Base-by-base conservation (phyloP, 2,113 vertebrate genomes). In the Pangasianodon hypophthalmus region DNA sequence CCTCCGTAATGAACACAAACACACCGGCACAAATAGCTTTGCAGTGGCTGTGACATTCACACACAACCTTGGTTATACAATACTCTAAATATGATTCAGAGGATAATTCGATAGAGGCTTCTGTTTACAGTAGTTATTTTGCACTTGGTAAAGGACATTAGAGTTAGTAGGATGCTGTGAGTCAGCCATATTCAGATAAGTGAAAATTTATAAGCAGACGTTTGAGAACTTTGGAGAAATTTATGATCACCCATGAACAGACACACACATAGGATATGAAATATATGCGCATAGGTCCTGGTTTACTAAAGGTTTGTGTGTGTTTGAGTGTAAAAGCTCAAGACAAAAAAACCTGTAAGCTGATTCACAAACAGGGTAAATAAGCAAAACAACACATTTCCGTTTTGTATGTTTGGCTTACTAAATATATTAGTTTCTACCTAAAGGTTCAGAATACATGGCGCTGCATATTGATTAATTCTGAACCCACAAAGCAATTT, bases 1-100 rank as follows among this genome's bases (percentile, higher is more conserved):
- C 56, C 52, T 6, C 62, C 11, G 32, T 88, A 91, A 89, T 89
- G 90, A 80, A 64, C 88, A 80, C 62, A 71, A 88, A 87, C 69
- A 19, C 52, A 71, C 79, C 32, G 18, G 48, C 46, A 37, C 11
- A 91, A 88, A 88, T 75, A 88, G 79, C 88, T 86, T 91, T 87
- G 90, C 84, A 48, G 71, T 46, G 89, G 62, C 79, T 82, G 77
- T 87, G 56, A 80, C 71, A 80, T 75, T 86, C 60, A 87, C 67
- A 83, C 54, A 9, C 84, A 86, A 86, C 41, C 84, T 69, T 86
- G 77, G 67, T 87, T 71, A 87, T 73, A 52, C 77, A 69, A 86
- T 86, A 46, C 84, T 85, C 26, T 29, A 64, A 85, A 67, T 85
- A 85, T 48, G 11, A 84, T 46, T 58, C 50, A 84, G 18, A 46